phyloP scores from a whole-genome alignment of 2,888 invertebrate species.

The Ligdia adustata region DNA sequence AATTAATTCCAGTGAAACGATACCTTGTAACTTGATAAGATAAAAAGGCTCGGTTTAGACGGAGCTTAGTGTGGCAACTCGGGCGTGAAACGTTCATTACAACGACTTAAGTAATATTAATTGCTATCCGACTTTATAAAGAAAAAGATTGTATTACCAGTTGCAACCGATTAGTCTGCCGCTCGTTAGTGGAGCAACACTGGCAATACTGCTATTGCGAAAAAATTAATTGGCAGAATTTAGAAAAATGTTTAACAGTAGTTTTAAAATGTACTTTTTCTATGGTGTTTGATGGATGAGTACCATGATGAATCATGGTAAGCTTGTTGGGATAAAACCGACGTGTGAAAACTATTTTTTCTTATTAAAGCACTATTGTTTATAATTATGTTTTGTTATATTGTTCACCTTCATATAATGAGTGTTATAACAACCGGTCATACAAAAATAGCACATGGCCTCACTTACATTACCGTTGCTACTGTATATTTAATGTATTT shows the following conservation, averaged over 20 bases:
- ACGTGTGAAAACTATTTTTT: background rate
- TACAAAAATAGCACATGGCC: too few relatives aligned
- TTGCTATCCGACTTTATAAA: constrained; percentile 65
- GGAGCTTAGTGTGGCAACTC: constrained; percentile 53
- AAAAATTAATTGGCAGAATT: constrained; percentile 60
- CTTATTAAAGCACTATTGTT: background rate
- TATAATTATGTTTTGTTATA: too few relatives aligned
- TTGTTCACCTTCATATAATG: too few relatives aligned
- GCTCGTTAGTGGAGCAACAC: constrained; percentile 61
- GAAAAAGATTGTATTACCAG: constrained; percentile 63
- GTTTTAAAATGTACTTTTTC: constrained; percentile 41
- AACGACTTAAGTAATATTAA: constrained; percentile 75
- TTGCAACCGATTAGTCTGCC: constrained; percentile 62
- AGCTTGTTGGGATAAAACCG: background rate
- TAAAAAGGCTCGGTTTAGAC: constrained; percentile 34
- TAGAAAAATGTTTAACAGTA: constrained; percentile 46
- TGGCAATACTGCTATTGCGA: constrained; percentile 49
- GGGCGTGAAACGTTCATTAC: constrained; percentile 67
- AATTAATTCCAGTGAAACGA: constrained; percentile 26
- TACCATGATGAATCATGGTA: background rate
- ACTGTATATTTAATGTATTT: too few relatives aligned
- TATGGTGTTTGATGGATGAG: constrained; percentile 46
- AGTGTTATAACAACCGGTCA: too few relatives aligned
- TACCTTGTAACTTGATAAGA: constrained; percentile 21
- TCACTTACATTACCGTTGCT: too few relatives aligned